Evolutionary conservation across 2,113 vertebrate genomes (phyloP).

Genomic region (Saimiri boliviensis): DNA sequence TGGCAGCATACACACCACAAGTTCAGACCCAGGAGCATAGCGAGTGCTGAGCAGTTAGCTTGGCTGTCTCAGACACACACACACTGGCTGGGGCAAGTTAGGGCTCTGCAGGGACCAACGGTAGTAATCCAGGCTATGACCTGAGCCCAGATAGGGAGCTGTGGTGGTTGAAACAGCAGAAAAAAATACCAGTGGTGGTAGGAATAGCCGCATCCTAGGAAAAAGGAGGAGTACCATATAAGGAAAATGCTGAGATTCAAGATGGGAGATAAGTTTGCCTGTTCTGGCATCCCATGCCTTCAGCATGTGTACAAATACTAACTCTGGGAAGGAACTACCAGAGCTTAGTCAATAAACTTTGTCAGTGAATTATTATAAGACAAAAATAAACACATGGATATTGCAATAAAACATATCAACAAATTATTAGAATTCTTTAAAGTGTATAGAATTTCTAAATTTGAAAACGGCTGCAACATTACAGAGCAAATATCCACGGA

Average conservation of each 20-base stretch:
- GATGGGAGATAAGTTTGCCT: background rate
- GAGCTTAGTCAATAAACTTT: background rate
- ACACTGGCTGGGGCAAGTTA: background rate
- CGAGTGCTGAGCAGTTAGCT: background rate
- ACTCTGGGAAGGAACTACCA: background rate
- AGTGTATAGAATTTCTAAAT: slow-evolving; percentile 10
- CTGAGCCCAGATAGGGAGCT: background rate
- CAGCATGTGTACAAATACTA: background rate
- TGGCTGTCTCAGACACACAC: background rate
- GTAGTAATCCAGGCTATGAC: background rate
- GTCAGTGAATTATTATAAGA: background rate
- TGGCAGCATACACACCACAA: background rate
- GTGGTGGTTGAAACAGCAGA: background rate
- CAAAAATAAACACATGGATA: background rate
- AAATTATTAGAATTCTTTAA: slow-evolving; percentile 24
- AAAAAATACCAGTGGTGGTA: background rate
- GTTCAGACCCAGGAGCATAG: background rate
- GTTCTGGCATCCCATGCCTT: background rate
- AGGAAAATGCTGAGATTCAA: background rate
- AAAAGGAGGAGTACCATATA: background rate
- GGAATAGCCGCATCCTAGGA: background rate
- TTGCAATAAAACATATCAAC: background rate
- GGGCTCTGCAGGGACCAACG: background rate
- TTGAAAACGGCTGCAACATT: slow-evolving; percentile 12
- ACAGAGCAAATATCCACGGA: background rate